These are phyloP conservation scores for Acropora yongei DNA, from an alignment of 64 coral and sea anemone genomes.

Conservation along the genomic window DNA sequence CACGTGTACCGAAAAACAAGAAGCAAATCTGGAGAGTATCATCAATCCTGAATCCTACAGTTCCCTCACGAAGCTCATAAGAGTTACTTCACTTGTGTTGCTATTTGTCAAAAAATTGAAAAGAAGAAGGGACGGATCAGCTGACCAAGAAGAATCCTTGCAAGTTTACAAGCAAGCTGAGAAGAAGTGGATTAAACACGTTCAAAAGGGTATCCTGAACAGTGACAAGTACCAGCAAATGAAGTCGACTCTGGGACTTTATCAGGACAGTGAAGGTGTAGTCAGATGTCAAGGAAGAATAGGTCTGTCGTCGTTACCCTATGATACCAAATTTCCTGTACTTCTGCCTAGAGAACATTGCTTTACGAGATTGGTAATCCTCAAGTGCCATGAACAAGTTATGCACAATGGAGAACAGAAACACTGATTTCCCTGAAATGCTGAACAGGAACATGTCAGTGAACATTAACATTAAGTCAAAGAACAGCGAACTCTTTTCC, in stretches of 20 bases:
- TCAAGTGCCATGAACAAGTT: too few species aligned
- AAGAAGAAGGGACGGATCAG: neutral
- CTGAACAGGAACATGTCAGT: too few species aligned
- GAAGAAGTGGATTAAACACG: constrained; percentile 55
- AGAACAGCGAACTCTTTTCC: too few species aligned
- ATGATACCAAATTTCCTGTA: neutral
- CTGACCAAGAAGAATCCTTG: neutral
- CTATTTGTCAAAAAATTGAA: constrained; percentile 20
- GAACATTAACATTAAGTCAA: too few species aligned
- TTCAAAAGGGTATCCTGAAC: neutral
- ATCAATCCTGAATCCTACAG: constrained; percentile 43
- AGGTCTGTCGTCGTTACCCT: too few species aligned
- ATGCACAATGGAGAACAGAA: neutral
- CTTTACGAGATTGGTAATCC: neutral
- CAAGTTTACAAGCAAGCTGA: constrained; percentile 37
- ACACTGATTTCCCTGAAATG: neutral
- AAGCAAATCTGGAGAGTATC: neutral
- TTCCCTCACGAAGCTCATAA: constrained; percentile 33
- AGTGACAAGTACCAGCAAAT: too few species aligned
- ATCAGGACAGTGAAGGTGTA: constrained; percentile 49
- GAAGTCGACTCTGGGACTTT: constrained; percentile 11
- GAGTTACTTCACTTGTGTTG: constrained; percentile 60
- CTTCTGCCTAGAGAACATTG: constrained; percentile 59
- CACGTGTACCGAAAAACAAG: neutral
- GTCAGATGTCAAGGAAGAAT: constrained; percentile 33